Evolutionary conservation across 2,888 invertebrate species (phyloP).

Genomic region (Leptopilina drosophilae): DNA sequence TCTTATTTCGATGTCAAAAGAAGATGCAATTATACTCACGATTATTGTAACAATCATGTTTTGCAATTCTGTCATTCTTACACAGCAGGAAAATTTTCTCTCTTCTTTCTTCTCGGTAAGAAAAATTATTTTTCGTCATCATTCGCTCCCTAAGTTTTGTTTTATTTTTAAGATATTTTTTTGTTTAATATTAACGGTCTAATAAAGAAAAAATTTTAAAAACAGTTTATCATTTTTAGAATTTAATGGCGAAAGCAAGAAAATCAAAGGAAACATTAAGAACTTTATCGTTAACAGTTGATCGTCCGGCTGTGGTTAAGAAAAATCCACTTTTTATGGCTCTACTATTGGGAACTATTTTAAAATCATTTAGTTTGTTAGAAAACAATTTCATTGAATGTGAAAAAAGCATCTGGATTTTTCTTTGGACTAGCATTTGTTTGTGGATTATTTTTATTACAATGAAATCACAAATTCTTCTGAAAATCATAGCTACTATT

Average conservation of each 20-base stretch:
- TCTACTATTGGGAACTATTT: conserved; percentile 13
- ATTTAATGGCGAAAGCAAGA: conserved; percentile 15
- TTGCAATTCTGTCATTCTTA: conserved; percentile 14
- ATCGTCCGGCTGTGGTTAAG: background rate
- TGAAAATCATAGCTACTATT: background rate
- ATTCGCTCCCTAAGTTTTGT: background rate
- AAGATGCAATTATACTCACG: conserved; percentile 17
- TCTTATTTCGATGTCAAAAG: conserved; percentile 19
- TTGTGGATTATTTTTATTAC: conserved; percentile 24
- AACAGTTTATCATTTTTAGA: background rate
- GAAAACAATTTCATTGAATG: conserved; percentile 13
- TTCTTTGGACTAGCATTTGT: conserved; percentile 19
- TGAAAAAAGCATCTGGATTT: conserved; percentile 20
- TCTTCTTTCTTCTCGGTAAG: conserved; percentile 6
- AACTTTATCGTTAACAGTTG: conserved; percentile 18
- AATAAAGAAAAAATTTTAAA: too few species aligned
- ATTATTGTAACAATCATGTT: conserved; percentile 23
- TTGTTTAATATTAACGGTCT: too few species aligned
- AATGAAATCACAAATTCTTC: background rate
- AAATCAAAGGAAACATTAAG: conserved; percentile 10
- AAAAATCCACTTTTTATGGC: background rate
- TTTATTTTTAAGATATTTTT: background rate
- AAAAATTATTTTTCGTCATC: background rate
- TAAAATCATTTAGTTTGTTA: conserved; percentile 14
- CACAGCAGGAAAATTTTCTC: conserved; percentile 10